phyloP scores from a whole-genome alignment of 2,797 vertebrate species.

The Aphelocoma californica region DNA sequence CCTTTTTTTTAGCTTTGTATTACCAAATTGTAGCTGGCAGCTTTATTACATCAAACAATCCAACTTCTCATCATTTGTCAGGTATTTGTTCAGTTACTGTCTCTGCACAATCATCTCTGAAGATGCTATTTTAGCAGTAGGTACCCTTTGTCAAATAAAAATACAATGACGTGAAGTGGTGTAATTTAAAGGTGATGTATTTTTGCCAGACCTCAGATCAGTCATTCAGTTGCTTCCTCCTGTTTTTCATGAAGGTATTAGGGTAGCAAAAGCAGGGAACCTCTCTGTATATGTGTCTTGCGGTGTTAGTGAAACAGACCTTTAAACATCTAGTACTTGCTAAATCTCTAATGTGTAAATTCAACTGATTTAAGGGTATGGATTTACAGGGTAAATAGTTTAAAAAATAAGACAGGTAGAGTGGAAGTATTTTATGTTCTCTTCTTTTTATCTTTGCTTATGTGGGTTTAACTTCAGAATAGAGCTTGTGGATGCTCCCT shows the following conservation, averaged over 20 bases:
- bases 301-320: background rate
- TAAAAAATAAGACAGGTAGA: background rate
- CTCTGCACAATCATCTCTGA: background rate
- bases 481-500: background rate
- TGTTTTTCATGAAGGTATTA: background rate
- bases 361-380: background rate
- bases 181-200: background rate
- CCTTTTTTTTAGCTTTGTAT: background rate
- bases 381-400: background rate
- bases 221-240: background rate
- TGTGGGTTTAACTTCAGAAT: background rate
- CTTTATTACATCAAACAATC: background rate
- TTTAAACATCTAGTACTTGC: background rate
- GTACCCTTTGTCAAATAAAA: slow-evolving; percentile 6
- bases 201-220: background rate
- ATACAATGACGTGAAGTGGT: background rate
- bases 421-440: background rate
- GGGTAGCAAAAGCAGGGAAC: background rate
- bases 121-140: background rate
- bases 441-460: background rate
- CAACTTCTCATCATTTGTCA: background rate
- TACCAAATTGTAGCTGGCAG: background rate
- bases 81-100: background rate
- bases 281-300: background rate
- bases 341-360: background rate